These are phyloP conservation scores for Galaxea fascicularis DNA, from an alignment of 92 coral and sea anemone genomes.

Conservation along the genomic window DNA sequence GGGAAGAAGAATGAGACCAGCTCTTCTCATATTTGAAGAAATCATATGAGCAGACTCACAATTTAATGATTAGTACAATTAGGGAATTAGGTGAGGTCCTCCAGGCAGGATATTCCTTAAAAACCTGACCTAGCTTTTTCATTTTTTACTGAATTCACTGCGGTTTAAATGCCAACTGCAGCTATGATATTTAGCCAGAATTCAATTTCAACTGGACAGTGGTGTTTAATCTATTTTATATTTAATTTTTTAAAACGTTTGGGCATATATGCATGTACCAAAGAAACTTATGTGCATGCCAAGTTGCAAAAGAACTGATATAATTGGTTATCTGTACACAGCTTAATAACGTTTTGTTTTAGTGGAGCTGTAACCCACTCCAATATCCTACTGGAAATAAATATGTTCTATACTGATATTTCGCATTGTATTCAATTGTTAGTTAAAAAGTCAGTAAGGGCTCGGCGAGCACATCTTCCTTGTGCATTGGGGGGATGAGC, in stretches of 20 bases:
- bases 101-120: constrained; percentile 19
- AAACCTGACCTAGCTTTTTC: constrained; percentile 1
- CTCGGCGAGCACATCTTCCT: constrained; percentile 39
- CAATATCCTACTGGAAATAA: not conserved
- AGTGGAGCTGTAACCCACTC: not conserved
- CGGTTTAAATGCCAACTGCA: not conserved
- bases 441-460: constrained; percentile 41
- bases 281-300: not conserved
- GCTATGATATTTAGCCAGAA: not conserved
- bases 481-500: constrained; percentile 16
- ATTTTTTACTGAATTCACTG: not conserved
- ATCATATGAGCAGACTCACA: constrained; percentile 46
- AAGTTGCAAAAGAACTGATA: not conserved
- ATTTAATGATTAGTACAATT: constrained; percentile 40
- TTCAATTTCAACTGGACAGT: not conserved
- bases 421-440: constrained; percentile 8
- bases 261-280: not conserved
- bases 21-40: constrained; percentile 20
- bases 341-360: constrained; percentile 4
- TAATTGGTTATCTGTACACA: not conserved
- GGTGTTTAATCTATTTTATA: not conserved
- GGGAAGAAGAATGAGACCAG: constrained; percentile 40
- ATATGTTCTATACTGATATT: not conserved
- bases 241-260: constrained; percentile 16
- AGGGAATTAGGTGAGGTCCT: constrained; percentile 39